Conservation (phyloP, 2,888 invertebrate genomes). For the Zygothrica quintamaculata region DNA sequence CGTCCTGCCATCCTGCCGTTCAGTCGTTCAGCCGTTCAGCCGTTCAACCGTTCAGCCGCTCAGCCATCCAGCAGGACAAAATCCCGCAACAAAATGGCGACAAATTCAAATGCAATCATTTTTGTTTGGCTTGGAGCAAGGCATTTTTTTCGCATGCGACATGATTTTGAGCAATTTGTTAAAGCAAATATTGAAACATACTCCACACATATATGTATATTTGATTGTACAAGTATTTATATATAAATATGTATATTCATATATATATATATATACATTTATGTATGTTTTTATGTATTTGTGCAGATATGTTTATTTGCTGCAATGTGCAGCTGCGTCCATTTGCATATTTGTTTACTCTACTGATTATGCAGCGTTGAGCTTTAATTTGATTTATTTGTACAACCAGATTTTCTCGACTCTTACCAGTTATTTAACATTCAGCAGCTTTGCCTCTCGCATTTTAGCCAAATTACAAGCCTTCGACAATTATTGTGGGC, state of each 20-base stretch:
- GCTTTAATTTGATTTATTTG: conserved; percentile 77
- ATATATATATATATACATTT: conserved; percentile 4
- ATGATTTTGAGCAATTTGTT: conserved; percentile 76
- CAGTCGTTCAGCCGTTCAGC: background rate
- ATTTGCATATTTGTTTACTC: conserved; percentile 63
- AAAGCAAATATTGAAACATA: conserved; percentile 69
- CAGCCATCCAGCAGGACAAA: background rate
- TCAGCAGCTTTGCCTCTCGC: conserved; percentile 24
- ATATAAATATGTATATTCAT: conserved; percentile 23
- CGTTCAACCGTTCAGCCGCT: too few species aligned
- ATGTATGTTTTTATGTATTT: conserved; percentile 4
- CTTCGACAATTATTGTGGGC: background rate
- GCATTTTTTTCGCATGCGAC: conserved; percentile 25
- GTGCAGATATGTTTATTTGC: conserved; percentile 13
- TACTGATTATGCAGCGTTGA: conserved; percentile 69
- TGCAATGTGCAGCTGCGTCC: conserved; percentile 43
- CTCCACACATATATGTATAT: background rate
- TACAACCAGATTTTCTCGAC: conserved; percentile 41
- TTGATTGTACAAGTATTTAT: conserved; percentile 30
- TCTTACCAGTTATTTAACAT: conserved; percentile 43
- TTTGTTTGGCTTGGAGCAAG: conserved; percentile 35
- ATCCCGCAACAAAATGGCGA: conserved; percentile 54
- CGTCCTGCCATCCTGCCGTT: background rate
- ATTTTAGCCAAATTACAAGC: conserved; percentile 22
- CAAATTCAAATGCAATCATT: conserved; percentile 75